Evolutionary conservation across 2,797 vertebrate genomes (phyloP), one percentile per base, ranked within the genome.

Genomic region (Xiphorhynchus erythropygius): DNA sequence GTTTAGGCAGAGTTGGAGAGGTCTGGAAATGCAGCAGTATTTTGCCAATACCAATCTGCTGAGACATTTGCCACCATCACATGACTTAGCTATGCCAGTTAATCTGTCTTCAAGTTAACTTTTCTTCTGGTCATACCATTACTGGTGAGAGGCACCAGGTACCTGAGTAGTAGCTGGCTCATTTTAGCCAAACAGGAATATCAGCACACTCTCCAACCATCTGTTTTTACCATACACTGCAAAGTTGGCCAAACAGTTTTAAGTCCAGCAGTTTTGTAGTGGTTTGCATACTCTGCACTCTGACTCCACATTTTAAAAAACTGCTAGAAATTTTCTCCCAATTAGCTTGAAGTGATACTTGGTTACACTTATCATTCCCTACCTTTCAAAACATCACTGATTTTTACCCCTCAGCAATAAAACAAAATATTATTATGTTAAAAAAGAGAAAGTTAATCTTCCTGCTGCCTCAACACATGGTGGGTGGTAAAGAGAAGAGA

Each of bases 161-260:
- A 95, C 53, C 64, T 22, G 35, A 74, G 52, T 23, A 84, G 9
- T 16, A 91, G 39, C 52, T 42, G 42, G 33, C 53, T 65, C 7
- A 5, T 67, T 88, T 86, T 44, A 91, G 80, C 76, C 80, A 63
- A 59, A 81, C 8, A 70, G 50, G 59, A 93, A 86, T 88, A 92
- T 62, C 76, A 92, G 55, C 44, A 56, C 44, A 42, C 27, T 52
- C 55, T 88, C 62, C 47, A 73, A 69, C 55, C 65, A 93, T 90
- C 91, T 97, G 92, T 74, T 96, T 97, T 96, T 90, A 86, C 65
- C 91, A 93, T 74, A 78, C 37, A 32, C 33, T 57, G 37, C 41
- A 91, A 91, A 96, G 37, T 5, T 88, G 55, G 69, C 69, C 9
- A 35, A 81, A 64, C 49, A 79, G 52, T 37, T 93, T 56, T 19